Base-by-base conservation (phyloP, 2,888 invertebrate species). In the Anarsia innoxiella region DNA sequence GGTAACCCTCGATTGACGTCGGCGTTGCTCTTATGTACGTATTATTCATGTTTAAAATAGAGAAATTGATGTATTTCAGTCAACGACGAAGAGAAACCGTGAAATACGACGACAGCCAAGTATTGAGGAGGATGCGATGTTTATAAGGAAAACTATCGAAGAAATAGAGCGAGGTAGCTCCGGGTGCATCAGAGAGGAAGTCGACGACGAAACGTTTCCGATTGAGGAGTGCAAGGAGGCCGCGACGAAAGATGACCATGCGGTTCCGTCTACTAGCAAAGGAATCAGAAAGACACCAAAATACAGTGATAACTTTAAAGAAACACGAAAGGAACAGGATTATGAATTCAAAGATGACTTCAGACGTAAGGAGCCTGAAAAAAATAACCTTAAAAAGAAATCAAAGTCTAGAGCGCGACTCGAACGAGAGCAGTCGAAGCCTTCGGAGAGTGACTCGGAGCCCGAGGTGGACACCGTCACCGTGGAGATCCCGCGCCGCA, bases 391-490 rank as follows among this genome's bases (percentile, higher is more conserved):
- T 16, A 86, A 85, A 49, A 82, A 85, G 55, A 86, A 86, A 58
- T 53, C 66, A 0, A 86, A 86, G 46, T 72, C 78, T 0, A 71
- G 85, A 51, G 83, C 84, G 1, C 65, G 86, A 36, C 53, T 86
- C 41, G 86, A 86, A 56, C 66, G 84, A 36, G 80, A 86, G 50
- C 83, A 80, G 37, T 86, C 86, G 0, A 83, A 85, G 37, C 86
- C 85, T 16, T 84, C 86, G 14, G 85, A 85, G 41, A 85, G 71
- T 46, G 86, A 86, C 44, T 74, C 83, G 0, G 85, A 84, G 38
- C 76, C 56, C 9, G 85, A 85, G 29, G 73, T 84, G 0, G 84
- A 83, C 49, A 86, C 84, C 0, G 79, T 86, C 1, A 86, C 86
- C 8, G 84, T 86, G 1, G 86, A 86, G 42, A 84, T 86, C 53